phyloP scores from a whole-genome alignment of 2,797 vertebrate species.

The Typhlichthys subterraneus region DNA sequence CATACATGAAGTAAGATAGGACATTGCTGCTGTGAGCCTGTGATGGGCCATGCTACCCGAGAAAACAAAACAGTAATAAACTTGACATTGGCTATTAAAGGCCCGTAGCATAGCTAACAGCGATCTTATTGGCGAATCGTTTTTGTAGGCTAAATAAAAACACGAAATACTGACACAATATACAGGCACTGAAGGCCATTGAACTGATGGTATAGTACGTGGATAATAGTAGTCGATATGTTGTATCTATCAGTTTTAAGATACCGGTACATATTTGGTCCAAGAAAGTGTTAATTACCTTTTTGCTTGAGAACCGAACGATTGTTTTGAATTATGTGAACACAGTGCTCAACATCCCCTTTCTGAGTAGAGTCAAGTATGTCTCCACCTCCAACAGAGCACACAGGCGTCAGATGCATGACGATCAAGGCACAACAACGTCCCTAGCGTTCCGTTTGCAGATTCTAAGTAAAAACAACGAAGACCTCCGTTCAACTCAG shows the following conservation, averaged over 20 bases:
- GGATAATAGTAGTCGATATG: background rate
- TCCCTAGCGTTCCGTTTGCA: conserved; percentile 1
- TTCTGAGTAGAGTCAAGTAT: conserved; percentile 78
- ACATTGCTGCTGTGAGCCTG: background rate
- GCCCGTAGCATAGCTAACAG: background rate
- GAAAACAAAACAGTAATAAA: background rate
- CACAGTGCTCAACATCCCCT: conserved; percentile 73
- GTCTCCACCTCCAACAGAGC: conserved; percentile 53
- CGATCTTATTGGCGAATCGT: background rate
- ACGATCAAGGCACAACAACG: conserved; percentile 6
- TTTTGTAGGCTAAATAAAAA: background rate
- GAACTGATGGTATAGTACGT: background rate
- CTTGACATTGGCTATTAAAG: background rate
- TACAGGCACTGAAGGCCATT: too few species aligned
- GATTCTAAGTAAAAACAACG: conserved; percentile 18
- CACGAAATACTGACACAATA: background rate
- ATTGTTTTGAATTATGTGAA: conserved; percentile 67
- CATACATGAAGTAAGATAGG: background rate
- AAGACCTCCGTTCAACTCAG: conserved; percentile 2
- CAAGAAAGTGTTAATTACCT: conserved; percentile 57
- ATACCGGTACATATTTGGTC: background rate
- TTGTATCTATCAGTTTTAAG: conserved; percentile 3
- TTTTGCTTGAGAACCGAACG: conserved; percentile 65
- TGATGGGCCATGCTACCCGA: background rate
- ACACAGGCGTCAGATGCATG: conserved; percentile 64